Conservation (phyloP, 2,888 invertebrate genomes). For the Cactoblastis cactorum region DNA sequence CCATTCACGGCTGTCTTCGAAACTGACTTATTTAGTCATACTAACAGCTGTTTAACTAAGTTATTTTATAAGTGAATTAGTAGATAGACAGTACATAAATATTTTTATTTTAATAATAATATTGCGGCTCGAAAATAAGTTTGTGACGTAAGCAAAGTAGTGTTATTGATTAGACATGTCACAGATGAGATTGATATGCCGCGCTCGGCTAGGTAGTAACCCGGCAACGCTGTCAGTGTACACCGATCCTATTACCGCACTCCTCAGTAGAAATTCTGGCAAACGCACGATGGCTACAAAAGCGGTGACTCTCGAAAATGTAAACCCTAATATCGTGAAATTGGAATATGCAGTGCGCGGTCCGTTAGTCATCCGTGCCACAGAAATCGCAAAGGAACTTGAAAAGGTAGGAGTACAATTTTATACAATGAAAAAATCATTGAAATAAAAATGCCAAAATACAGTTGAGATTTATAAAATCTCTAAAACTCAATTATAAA, state of each 20-base stretch:
- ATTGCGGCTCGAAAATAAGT: not conserved
- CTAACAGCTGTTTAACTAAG: not conserved
- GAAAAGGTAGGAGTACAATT: slow-evolving; percentile 77
- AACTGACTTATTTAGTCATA: not conserved
- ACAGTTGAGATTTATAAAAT: no score
- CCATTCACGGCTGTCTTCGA: not conserved
- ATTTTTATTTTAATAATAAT: not conserved
- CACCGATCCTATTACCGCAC: not conserved
- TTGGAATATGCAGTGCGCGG: slow-evolving; percentile 98
- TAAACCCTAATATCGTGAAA: slow-evolving; percentile 89
- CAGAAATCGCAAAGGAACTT: slow-evolving; percentile 92
- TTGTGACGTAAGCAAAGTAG: slow-evolving; percentile 37
- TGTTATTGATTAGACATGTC: slow-evolving; percentile 60
- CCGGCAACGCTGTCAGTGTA: slow-evolving; percentile 17
- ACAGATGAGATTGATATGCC: slow-evolving; percentile 55
- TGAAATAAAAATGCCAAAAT: no score
- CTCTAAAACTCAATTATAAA: no score
- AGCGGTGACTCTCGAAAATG: slow-evolving; percentile 77
- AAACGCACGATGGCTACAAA: slow-evolving; percentile 13
- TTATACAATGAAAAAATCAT: not conserved
- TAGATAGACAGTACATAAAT: slow-evolving; percentile 1
- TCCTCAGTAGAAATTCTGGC: slow-evolving; percentile 56
- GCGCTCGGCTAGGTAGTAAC: slow-evolving; percentile 47
- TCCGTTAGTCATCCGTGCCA: slow-evolving; percentile 91
- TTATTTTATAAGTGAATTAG: not conserved